A percentile compares a stretch with the other conserved stretches of the same genome.
phyloP scores from a whole-genome alignment of 2,797 vertebrate genomes.

The Hybognathus amarus region DNA sequence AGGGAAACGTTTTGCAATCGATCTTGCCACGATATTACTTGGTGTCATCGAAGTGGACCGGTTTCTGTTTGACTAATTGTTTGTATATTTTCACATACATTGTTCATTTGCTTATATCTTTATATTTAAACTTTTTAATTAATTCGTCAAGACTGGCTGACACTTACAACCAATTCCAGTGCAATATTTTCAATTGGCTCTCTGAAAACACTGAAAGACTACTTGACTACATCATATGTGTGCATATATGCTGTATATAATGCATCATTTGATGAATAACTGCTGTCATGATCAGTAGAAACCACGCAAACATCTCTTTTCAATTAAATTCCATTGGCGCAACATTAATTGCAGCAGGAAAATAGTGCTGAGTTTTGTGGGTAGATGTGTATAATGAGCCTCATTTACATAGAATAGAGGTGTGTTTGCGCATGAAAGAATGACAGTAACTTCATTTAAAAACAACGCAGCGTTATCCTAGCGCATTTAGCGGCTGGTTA shows the following conservation, averaged over 20 bases:
- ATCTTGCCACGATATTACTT: too few relatives aligned
- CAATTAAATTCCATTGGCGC: background rate
- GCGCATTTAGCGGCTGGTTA: background rate
- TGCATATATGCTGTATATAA: background rate
- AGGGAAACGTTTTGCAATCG: too few relatives aligned
- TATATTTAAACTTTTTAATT: too few relatives aligned
- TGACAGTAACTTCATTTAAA: slow-evolving; percentile 12
- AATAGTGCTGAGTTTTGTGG: background rate
- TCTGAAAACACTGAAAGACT: slow-evolving; percentile 6
- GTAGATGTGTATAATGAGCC: slow-evolving; percentile 7
- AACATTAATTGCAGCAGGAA: slow-evolving; percentile 13
- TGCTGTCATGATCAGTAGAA: slow-evolving; percentile 7
- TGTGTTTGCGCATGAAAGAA: background rate
- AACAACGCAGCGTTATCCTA: background rate
- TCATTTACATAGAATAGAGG: slow-evolving; percentile 26
- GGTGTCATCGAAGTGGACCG: too few relatives aligned
- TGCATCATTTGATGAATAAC: slow-evolving; percentile 22
- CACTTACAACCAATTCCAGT: too few relatives aligned
- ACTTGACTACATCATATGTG: background rate
- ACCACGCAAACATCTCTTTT: background rate
- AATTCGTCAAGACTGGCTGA: too few relatives aligned
- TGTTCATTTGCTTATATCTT: too few relatives aligned
- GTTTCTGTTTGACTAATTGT: too few relatives aligned
- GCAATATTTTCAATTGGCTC: background rate
- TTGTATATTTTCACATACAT: too few relatives aligned